These are phyloP conservation scores for Lophochroa leadbeateri DNA, from an alignment of 2,113 vertebrate species.

Conservation along the genomic window DNA sequence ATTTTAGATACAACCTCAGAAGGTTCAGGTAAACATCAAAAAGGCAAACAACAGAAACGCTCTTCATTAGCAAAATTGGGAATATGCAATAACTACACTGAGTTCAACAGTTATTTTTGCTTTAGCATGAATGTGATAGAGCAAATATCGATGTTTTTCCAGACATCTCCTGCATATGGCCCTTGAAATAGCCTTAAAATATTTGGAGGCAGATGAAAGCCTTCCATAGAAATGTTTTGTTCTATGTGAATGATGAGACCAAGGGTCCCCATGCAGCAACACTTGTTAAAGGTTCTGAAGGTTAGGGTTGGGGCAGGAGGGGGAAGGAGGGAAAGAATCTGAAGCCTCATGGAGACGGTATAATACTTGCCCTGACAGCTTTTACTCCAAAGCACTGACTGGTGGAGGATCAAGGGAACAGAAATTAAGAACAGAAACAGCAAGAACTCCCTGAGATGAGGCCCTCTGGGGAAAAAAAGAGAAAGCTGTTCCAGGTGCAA, in stretches of 20 bases:
- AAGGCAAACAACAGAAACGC: not conserved
- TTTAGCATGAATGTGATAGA: not conserved
- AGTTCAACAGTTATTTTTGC: not conserved
- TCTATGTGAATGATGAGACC: not conserved
- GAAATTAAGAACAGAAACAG: not conserved
- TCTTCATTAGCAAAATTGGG: not conserved
- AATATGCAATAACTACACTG: not conserved
- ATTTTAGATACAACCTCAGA: not conserved
- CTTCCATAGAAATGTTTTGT: not conserved
- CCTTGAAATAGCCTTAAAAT: not conserved
- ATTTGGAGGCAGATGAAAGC: not conserved
- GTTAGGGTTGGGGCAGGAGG: not conserved
- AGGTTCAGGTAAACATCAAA: not conserved
- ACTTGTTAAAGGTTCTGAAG: not conserved
- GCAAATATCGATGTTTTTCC: not conserved
- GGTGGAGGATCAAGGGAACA: not conserved
- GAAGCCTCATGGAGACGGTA: not conserved
- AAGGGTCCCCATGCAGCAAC: not conserved
- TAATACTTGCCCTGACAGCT: not conserved
- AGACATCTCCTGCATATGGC: not conserved
- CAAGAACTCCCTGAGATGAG: not conserved
- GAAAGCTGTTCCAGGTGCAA: fast-evolving
- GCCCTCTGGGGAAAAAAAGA: not conserved
- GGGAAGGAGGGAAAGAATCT: not conserved
- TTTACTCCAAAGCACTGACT: not conserved